phyloP scores from a whole-genome alignment of 1,140 invertebrate genomes.

The Brachionus plicatilis region DNA sequence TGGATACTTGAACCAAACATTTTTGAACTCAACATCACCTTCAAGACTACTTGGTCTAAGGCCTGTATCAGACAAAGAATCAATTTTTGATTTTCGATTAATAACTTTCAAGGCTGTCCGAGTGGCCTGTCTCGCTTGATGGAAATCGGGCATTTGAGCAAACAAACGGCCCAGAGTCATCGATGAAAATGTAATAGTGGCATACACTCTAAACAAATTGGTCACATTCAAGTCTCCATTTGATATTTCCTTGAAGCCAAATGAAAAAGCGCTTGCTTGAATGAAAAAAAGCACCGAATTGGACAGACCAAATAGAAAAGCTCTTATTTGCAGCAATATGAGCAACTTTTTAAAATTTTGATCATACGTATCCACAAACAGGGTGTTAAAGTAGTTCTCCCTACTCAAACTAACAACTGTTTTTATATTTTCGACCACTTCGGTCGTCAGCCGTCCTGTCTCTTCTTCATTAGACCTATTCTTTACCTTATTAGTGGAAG shows the following conservation, averaged over 20 bases:
- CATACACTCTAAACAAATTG: slow-evolving; percentile 25
- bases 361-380: neutral
- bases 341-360: slow-evolving; percentile 17
- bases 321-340: neutral
- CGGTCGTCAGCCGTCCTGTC: neutral
- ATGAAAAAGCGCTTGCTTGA: slow-evolving; percentile 1
- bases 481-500: neutral
- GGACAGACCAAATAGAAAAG: neutral
- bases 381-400: neutral
- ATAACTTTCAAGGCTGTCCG: neutral
- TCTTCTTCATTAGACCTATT: neutral
- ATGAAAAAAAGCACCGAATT: slow-evolving; percentile 36
- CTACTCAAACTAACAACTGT: neutral
- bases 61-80: neutral
- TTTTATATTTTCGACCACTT: slow-evolving; percentile 31
- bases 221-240: neutral
- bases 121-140: neutral
- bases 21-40: slow-evolving; percentile 57
- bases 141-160: neutral
- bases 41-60: slow-evolving; percentile 41
- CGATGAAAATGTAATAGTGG: slow-evolving; percentile 17
- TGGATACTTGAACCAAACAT: slow-evolving; percentile 62
- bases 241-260: neutral
- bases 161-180: slow-evolving; percentile 32
- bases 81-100: slow-evolving; percentile 37